Conservation (phyloP, 1,140 invertebrate species). For the Heliconius melpomene region DNA sequence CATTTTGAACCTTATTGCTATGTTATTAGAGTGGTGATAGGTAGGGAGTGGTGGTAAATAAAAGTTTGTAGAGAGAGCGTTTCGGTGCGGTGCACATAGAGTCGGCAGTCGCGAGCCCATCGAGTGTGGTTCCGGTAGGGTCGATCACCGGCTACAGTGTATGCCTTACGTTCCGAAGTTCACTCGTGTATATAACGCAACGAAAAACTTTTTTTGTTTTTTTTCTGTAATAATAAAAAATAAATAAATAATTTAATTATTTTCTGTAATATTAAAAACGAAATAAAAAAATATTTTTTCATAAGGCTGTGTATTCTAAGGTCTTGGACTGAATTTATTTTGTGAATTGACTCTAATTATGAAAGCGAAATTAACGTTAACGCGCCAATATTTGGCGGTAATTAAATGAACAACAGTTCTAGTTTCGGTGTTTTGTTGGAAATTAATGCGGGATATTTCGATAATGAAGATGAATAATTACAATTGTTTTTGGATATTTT, state of each 20-base stretch:
- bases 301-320: constrained; percentile 27
- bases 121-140: constrained; percentile 79
- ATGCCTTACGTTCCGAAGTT: constrained; percentile 60
- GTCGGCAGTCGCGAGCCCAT: constrained; percentile 72
- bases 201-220: constrained; percentile 40
- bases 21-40: constrained; percentile 28
- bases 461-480: constrained; percentile 48
- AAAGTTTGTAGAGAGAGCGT: constrained; percentile 59
- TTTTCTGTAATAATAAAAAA: neutral
- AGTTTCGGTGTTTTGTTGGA: constrained; percentile 32
- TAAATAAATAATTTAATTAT: neutral
- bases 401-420: constrained; percentile 46
- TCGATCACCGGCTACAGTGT: constrained; percentile 73
- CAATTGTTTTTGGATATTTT: constrained; percentile 46
- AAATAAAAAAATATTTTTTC: no score
- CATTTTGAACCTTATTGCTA: constrained; percentile 46
- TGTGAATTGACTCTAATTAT: constrained; percentile 38
- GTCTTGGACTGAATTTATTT: constrained; percentile 24
- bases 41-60: constrained; percentile 27
- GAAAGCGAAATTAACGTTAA: constrained; percentile 47
- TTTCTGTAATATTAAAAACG: neutral
- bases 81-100: constrained; percentile 77
- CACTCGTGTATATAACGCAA: constrained; percentile 52
- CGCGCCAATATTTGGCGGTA: constrained; percentile 48
- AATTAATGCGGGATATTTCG: constrained; percentile 30